Evolutionary conservation across 2,888 invertebrate species (phyloP), one percentile per base, ranked within the genome.

Genomic region (Lordiphosa fenestrarum): DNA sequence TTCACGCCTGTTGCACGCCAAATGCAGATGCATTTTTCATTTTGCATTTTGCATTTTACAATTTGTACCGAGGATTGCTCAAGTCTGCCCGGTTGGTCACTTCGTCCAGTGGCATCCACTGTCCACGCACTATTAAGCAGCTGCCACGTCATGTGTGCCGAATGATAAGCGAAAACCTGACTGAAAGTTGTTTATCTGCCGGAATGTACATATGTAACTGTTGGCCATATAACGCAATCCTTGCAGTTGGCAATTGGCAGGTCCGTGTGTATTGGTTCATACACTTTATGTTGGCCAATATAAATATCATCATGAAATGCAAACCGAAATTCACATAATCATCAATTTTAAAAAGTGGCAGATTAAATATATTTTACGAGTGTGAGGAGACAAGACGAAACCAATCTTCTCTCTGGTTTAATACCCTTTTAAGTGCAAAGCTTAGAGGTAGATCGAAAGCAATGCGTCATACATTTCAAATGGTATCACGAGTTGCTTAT

Each of bases 91-190:
- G 6, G 41, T 25, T 25, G 47, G 59, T 54, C 42, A 13, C 42
- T 9, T 37, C 49, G 60, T 58, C 63, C 62, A 63, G 73, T 72
- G 73, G 77, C 73, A 76, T 66, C 64, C 55, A 56, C 63, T 64
- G 53, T 52, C 59, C 61, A 75, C 72, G 81, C 76, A 83, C 73
- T 83, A 76, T 76, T 83, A 75, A 76, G 62, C 84, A 83, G 73
- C 66, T 80, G 65, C 58, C 66, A 49, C 42, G 69, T 58, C 71
- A 65, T 52, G 60, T 61, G 52, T 15, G 13, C 42, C 25, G 15
- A 30, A 47, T 64, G 57, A 64, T 64, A 57, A 64, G 37, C 40
- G 37, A 53, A 61, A 48, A 51, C 42, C 66, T 38, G 51, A 38
- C 58, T 41, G 66, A 64, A 55, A 76, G 77, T 44, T 61, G 81